Evolutionary conservation across 2,113 vertebrate genomes (phyloP).

Genomic region (Petaurus breviceps): DNA sequence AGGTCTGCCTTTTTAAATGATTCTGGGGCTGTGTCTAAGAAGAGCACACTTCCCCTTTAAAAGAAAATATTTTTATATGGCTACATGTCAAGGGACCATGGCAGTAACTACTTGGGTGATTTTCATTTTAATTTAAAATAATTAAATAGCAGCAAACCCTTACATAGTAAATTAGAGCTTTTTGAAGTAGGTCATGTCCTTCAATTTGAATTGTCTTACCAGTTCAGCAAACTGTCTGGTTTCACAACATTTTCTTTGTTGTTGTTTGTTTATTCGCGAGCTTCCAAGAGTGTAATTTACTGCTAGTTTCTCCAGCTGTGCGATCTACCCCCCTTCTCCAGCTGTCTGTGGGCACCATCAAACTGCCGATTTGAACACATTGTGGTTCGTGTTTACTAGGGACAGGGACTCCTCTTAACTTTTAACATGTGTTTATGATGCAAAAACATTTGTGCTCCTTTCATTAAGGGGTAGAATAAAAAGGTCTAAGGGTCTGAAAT

Average conservation of each 20-base stretch:
- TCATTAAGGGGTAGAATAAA: slow-evolving; percentile 41
- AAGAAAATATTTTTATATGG: not conserved
- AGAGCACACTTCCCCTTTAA: slow-evolving; percentile 30
- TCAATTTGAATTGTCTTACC: not conserved
- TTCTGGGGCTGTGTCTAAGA: slow-evolving; percentile 15
- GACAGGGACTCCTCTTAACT: slow-evolving; percentile 44
- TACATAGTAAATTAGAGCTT: slow-evolving; percentile 23
- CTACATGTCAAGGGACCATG: not conserved
- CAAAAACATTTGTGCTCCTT: slow-evolving; percentile 57
- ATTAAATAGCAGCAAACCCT: slow-evolving; percentile 37
- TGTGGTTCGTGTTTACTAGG: slow-evolving; percentile 51
- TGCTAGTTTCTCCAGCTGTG: slow-evolving; percentile 53
- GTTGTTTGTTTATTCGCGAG: slow-evolving; percentile 28
- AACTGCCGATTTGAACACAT: slow-evolving; percentile 62
- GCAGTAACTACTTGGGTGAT: slow-evolving; percentile 2
- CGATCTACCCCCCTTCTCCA: not conserved
- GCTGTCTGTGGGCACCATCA: slow-evolving; percentile 44
- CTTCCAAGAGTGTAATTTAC: slow-evolving; percentile 35
- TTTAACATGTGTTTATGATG: slow-evolving; percentile 68
- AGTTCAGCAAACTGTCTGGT: not conserved
- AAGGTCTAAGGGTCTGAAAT: slow-evolving; percentile 33
- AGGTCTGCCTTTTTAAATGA: not conserved
- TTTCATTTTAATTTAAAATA: slow-evolving; percentile 55
- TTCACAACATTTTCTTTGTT: slow-evolving; percentile 38
- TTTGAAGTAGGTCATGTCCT: not conserved